Conservation (phyloP, 2,797 vertebrate genomes). For the Carcharodon carcharias region DNA sequence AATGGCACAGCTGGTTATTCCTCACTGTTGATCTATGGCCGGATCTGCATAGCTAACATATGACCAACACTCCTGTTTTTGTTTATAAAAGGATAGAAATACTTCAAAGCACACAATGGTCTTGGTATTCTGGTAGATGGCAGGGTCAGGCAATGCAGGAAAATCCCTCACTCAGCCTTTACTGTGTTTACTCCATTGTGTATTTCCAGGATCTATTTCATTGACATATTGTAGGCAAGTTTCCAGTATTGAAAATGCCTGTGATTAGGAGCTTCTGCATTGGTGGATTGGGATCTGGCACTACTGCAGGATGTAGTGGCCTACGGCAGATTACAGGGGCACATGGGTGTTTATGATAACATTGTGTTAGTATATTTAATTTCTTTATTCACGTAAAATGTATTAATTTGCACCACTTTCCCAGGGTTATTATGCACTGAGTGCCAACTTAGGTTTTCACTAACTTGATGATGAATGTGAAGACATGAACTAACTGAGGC, state of each 20-base stretch:
- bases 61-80: neutral
- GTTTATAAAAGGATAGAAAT: neutral
- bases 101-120: neutral
- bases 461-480: neutral
- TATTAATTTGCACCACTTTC: neutral
- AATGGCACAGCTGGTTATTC: neutral
- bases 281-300: neutral
- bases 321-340: neutral
- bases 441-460: neutral
- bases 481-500: neutral
- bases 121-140: neutral
- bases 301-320: neutral
- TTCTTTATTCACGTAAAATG: neutral
- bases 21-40: neutral
- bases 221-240: neutral
- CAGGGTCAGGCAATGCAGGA: neutral
- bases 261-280: neutral
- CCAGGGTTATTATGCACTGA: neutral
- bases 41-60: neutral
- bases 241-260: neutral
- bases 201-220: neutral
- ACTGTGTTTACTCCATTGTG: neutral
- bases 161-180: neutral
- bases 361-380: neutral
- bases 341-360: neutral